A percentile compares a stretch with the other conserved stretches of the same genome.
phyloP scores from a whole-genome alignment of 2,888 invertebrate genomes.

The Aphodius granarius region DNA sequence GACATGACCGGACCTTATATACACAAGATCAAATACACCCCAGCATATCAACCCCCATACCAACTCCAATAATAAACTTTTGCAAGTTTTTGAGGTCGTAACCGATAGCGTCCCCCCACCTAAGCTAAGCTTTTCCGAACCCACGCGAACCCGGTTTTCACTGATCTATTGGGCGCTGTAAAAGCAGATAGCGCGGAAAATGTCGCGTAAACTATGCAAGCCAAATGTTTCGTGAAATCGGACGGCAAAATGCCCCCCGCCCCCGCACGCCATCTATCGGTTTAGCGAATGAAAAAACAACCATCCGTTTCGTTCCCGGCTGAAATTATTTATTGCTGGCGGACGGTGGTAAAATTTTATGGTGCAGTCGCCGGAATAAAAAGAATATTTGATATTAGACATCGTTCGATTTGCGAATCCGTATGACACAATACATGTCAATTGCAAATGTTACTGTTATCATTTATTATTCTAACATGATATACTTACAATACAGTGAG shows the following conservation, averaged over 20 bases:
- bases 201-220: neutral
- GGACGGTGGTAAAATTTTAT: neutral
- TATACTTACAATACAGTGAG: conserved; percentile 82
- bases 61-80: neutral
- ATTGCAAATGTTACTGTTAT: neutral
- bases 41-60: neutral
- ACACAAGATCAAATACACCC: neutral
- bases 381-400: neutral
- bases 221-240: neutral
- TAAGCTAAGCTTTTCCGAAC: neutral
- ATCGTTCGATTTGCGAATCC: too few relatives aligned
- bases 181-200: neutral
- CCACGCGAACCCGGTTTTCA: neutral
- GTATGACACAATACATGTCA: too few relatives aligned
- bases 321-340: conserved; percentile 5
- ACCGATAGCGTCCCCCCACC: neutral
- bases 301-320: neutral
- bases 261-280: neutral
- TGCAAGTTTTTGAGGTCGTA: neutral
- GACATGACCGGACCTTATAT: neutral
- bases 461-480: conserved; percentile 13
- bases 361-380: neutral
- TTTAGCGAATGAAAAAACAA: neutral
- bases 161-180: neutral
- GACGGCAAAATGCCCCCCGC: neutral